Evolutionary conservation across 2,888 invertebrate species (phyloP), one percentile per base, ranked within the genome.

Genomic region (Ophion ventricosus): DNA sequence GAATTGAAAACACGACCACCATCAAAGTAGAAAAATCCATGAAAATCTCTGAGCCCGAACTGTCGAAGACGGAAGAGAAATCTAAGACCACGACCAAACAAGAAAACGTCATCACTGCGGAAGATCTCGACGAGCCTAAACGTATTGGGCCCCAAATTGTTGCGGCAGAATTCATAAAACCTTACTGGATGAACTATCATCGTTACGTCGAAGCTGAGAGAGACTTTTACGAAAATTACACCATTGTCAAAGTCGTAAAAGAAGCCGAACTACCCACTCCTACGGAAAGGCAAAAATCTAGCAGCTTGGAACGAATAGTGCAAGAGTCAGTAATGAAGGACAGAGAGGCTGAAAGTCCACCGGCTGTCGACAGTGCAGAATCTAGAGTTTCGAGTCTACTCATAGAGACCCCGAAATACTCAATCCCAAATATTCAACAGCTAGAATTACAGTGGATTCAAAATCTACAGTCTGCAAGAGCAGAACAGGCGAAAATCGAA

Each of bases 111-210:
- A 57, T 66, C 8, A 4, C 40, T 23, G n/a, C 23, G 5, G 43
- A 61, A 29, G 23, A 59, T 43, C 23, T 20, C 1, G 64, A 82
- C 66, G 59, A 59, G 25, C 7, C 40, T 26, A 26, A 77, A 61
- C 26, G 57, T 56, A 66, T 54, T 11, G 49, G 40, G 20, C 40
- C 63, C 26, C 73, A 80, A 35, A 82, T 75, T 17, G 43, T 78
- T 54, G 23, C 81, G n/a, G 69, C 64, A 29, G 82, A 82, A 54
- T 73, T 70, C 66, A 82, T 88, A 3, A 91, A 90, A 82, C 87
- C 90, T 23, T 92, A 93, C 80, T 90, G 90, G 88, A 35, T 88
- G 2, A 89, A 93, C 82, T 90, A 92, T 87, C 90, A 90, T 43
- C 56, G 76, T 40, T 91, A 91, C 54, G 86, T 87, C 25, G 70